These are phyloP conservation scores for Columba janthina DNA, from an alignment of 2,113 vertebrate species.

Conservation along the genomic window DNA sequence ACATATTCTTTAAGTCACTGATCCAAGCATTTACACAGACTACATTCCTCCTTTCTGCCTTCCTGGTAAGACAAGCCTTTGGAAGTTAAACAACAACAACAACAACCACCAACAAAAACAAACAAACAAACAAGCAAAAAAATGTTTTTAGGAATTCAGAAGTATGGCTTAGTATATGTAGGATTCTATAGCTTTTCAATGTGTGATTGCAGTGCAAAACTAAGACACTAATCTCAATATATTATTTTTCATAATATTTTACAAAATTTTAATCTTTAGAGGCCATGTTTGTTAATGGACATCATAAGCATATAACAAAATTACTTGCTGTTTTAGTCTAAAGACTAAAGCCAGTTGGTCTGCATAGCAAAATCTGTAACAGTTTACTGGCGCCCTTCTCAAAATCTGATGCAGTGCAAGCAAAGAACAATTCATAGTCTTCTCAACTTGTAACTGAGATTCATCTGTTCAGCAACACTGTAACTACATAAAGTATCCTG, in stretches of 20 bases:
- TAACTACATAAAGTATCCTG: neutral
- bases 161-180: neutral
- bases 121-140: neutral
- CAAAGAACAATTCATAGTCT: neutral
- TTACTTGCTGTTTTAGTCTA: neutral
- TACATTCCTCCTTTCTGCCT: neutral
- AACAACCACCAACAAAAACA: neutral
- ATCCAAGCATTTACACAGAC: neutral
- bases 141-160: neutral
- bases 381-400: neutral
- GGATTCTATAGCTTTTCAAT: neutral
- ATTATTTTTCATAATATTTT: neutral
- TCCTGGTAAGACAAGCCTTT: neutral
- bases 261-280: neutral
- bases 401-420: neutral
- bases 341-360: neutral
- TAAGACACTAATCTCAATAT: neutral
- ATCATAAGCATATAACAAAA: neutral
- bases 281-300: neutral
- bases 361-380: neutral
- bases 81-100: neutral
- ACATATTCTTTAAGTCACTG: neutral
- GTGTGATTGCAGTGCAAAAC: neutral
- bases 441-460: neutral
- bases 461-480: neutral